Percentiles rank a stretch among this genome's conserved stretches.
Conservation (phyloP, 2,113 vertebrate species). For the Circaetus gallicus region DNA sequence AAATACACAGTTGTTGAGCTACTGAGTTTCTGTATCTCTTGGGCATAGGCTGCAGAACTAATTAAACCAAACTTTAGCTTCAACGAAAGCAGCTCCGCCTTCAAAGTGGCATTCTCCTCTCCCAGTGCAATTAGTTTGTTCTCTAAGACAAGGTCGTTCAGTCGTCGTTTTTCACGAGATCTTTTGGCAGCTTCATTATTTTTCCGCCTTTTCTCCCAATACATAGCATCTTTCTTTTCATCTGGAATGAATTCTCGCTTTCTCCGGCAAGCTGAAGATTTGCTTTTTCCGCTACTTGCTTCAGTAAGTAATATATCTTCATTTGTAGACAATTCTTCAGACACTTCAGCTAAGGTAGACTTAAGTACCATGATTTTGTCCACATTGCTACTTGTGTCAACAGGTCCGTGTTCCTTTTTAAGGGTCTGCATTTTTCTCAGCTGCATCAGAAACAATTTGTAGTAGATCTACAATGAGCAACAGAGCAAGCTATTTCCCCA, state of each 20-base stretch:
- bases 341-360: conserved; percentile 77
- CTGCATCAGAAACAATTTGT: conserved; percentile 73
- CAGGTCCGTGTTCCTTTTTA: conserved; percentile 83
- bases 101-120: conserved; percentile 91
- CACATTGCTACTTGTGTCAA: conserved; percentile 70
- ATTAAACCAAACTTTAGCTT: conserved; percentile 94
- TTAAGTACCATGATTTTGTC: conserved; percentile 83
- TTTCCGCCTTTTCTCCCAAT: conserved; percentile 94
- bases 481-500: neutral
- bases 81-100: conserved; percentile 87
- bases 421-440: conserved; percentile 89
- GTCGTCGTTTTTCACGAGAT: conserved; percentile 91
- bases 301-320: conserved; percentile 76
- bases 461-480: neutral
- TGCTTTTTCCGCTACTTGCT: conserved; percentile 72
- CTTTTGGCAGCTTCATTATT: conserved; percentile 97
- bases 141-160: conserved; percentile 97
- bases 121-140: conserved; percentile 92
- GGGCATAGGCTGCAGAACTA: conserved; percentile 85
- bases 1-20: conserved; percentile 77
- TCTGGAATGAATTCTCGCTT: conserved; percentile 95
- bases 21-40: conserved; percentile 89
- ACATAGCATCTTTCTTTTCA: conserved; percentile 93
- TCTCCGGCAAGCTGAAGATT: conserved; percentile 80
- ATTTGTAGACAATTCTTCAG: conserved; percentile 71